Conservation (phyloP, 2,113 vertebrate species). For the Dolichotis patagonum region DNA sequence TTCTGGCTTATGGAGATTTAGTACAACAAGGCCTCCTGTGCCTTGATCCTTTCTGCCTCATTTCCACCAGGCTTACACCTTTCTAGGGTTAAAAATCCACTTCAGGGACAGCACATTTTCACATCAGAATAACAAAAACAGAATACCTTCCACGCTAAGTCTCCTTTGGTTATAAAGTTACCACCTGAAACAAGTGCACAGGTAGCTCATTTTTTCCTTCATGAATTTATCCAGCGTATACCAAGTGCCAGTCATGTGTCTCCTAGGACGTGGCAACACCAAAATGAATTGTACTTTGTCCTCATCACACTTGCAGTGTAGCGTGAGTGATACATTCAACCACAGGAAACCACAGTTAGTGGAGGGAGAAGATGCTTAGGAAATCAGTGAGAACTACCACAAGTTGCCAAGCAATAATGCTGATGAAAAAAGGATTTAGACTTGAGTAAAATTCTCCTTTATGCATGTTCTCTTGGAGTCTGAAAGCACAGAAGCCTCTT, state of each 20-base stretch:
- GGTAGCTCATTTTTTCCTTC: slow-evolving; percentile 11
- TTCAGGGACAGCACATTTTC: not conserved
- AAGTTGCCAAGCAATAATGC: slow-evolving; percentile 52
- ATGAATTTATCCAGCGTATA: slow-evolving; percentile 1
- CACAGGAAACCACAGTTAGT: not conserved
- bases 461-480: not conserved
- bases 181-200: not conserved
- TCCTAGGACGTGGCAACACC: not conserved
- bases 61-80: not conserved
- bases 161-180: slow-evolving; percentile 3
- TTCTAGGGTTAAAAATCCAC: not conserved
- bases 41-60: slow-evolving; percentile 28
- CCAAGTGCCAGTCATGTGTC: not conserved
- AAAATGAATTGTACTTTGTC: not conserved
- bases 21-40: not conserved
- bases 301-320: slow-evolving; percentile 12
- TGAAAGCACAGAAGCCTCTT: not conserved
- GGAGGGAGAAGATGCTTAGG: not conserved
- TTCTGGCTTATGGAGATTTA: slow-evolving; percentile 11
- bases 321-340: not conserved
- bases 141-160: not conserved
- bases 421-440: slow-evolving; percentile 31
- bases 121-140: not conserved
- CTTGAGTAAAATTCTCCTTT: not conserved
- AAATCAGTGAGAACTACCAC: not conserved